Evolutionary conservation across 2,888 invertebrate species (phyloP).

Genomic region (Cylindroiulus punctatus): DNA sequence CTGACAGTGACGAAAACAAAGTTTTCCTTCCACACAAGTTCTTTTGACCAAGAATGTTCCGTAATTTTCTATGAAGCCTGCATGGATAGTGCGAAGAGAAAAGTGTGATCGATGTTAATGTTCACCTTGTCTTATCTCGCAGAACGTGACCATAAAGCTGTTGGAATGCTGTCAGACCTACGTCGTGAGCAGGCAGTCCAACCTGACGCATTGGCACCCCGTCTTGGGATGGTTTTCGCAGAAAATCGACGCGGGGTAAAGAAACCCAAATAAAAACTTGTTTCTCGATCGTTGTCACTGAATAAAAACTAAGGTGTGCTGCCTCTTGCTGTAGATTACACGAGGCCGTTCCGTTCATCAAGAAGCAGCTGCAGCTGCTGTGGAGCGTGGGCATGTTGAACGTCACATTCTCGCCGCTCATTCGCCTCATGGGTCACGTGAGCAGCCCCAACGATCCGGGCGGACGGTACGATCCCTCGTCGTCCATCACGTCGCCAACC

Average conservation of each 20-base stretch:
- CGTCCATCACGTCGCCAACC: constrained; percentile 24
- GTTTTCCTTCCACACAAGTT: no score
- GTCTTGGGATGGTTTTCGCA: constrained; percentile 95
- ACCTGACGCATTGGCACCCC: constrained; percentile 97
- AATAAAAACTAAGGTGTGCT: neutral
- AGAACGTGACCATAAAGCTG: constrained; percentile 86
- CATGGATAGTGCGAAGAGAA: no score
- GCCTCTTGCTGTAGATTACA: constrained; percentile 70
- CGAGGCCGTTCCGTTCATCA: constrained; percentile 76
- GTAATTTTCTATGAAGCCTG: no score
- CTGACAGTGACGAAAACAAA: no score
- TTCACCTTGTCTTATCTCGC: constrained; percentile 56
- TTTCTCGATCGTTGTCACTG: neutral
- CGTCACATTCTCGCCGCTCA: constrained; percentile 64
- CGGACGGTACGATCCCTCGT: neutral
- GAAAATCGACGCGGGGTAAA: constrained; percentile 71
- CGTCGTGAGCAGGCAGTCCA: constrained; percentile 86
- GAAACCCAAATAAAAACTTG: neutral
- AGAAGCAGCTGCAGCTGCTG: constrained; percentile 75
- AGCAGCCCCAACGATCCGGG: neutral
- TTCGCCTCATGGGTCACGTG: constrained; percentile 37
- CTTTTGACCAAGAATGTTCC: no score
- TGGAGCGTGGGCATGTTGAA: constrained; percentile 73
- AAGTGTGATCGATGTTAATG: neutral
- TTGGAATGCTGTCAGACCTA: constrained; percentile 91